A percentile compares a stretch with the other conserved stretches of the same genome.
phyloP scores from a whole-genome alignment of 2,113 vertebrate species.

The Phodopus roborovskii region DNA sequence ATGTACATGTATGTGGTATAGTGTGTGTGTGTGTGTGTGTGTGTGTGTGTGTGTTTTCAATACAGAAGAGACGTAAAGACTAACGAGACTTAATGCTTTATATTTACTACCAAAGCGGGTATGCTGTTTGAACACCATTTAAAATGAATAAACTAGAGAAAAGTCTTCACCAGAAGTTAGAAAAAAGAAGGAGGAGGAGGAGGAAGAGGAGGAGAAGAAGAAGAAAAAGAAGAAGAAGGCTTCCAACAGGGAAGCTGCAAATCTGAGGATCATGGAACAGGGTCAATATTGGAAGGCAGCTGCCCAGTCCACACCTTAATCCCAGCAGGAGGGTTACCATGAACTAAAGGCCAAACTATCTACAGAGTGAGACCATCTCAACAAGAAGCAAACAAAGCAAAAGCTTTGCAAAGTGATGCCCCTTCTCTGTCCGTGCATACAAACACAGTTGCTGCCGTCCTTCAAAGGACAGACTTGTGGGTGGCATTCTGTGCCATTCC shows the following conservation, averaged over 20 bases:
- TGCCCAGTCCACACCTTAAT: background rate
- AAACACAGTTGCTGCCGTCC: background rate
- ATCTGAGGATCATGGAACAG: background rate
- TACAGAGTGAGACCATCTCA: background rate
- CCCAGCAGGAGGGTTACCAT: background rate
- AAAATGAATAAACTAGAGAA: background rate
- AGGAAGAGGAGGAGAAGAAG: too few species aligned
- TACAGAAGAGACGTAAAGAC: background rate
- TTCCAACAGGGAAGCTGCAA: background rate
- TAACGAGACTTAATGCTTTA: background rate
- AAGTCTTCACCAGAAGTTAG: background rate
- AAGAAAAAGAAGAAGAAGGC: background rate
- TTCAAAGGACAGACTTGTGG: background rate
- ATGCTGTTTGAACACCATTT: background rate
- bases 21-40: background rate
- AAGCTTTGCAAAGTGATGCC: background rate
- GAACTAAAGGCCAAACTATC: background rate
- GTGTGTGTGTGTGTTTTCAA: background rate
- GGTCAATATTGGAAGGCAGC: background rate
- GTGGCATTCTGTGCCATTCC: background rate
- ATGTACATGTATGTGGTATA: too few species aligned
- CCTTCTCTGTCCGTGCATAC: background rate
- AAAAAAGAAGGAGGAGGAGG: too few species aligned
- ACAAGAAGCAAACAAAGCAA: background rate
- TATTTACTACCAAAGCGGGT: background rate